These are phyloP conservation scores for Holothuria leucospilota DNA, from an alignment of 53 echinoderm and acorn worm species.

Conservation along the genomic window DNA sequence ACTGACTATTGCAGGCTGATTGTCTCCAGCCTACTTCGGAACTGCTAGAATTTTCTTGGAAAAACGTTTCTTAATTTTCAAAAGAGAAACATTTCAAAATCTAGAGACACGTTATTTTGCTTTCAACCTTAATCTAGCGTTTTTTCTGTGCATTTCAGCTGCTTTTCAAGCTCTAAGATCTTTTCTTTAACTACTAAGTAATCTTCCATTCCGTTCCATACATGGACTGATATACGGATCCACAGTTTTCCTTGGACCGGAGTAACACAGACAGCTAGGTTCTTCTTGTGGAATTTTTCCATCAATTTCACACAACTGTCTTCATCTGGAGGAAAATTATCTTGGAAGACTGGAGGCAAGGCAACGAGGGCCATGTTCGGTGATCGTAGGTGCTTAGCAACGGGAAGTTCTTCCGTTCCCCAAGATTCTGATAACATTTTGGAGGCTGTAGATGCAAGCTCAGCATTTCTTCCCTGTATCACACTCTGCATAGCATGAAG, in stretches of 20 bases:
- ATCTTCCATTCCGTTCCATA: conserved; percentile 62
- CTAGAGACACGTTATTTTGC: too few relatives aligned
- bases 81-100: too few relatives aligned
- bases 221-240: conserved; percentile 62
- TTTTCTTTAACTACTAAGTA: conserved; percentile 51
- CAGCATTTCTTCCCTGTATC: conserved; percentile 46
- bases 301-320: conserved; percentile 35
- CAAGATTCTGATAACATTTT: conserved; percentile 71
- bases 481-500: conserved; percentile 29
- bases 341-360: conserved; percentile 24
- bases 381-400: conserved; percentile 63
- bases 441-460: conserved; percentile 56
- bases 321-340: background rate
- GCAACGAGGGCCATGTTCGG: conserved; percentile 72
- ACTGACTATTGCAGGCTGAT: too few relatives aligned
- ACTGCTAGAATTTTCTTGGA: too few relatives aligned
- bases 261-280: background rate
- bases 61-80: too few relatives aligned
- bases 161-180: conserved; percentile 37
- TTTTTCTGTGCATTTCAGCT: too few relatives aligned
- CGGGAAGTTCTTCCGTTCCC: conserved; percentile 58
- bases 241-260: conserved; percentile 55
- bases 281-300: conserved; percentile 29
- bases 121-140: too few relatives aligned
- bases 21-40: too few relatives aligned